phyloP scores from a whole-genome alignment of 2,797 vertebrate genomes.

The Chlorospingus semifuscus region DNA sequence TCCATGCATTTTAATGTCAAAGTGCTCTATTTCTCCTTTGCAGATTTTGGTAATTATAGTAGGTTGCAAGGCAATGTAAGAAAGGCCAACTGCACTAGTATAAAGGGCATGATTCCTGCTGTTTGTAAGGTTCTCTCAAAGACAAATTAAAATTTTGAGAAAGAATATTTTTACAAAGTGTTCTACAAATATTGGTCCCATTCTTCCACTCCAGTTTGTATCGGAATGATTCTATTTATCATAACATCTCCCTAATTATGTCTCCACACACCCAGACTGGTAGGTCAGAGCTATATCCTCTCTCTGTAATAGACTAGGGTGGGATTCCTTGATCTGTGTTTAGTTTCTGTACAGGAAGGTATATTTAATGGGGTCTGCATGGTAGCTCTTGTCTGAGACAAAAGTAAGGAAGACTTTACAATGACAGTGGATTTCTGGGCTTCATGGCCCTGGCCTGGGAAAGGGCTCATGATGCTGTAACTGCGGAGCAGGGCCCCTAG shows the following conservation, averaged over 20 bases:
- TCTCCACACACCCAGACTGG: neutral
- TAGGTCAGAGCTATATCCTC: neutral
- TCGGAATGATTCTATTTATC: neutral
- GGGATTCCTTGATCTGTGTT: neutral
- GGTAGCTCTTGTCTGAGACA: neutral
- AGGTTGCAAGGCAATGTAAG: neutral
- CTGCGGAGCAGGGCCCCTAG: neutral
- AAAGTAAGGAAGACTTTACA: neutral
- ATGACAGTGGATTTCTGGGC: neutral
- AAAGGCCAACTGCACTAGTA: neutral
- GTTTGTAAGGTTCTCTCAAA: neutral
- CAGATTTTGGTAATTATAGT: neutral
- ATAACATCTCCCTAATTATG: neutral
- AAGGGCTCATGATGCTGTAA: neutral
- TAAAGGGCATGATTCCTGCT: neutral
- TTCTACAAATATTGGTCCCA: neutral
- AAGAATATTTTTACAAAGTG: neutral
- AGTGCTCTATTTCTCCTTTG: neutral
- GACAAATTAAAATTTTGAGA: neutral
- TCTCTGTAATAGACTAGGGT: neutral
- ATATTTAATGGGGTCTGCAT: neutral
- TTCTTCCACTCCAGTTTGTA: neutral
- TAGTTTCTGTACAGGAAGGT: neutral
- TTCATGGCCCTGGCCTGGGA: neutral
- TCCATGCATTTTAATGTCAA: neutral